A percentile compares a stretch with the other conserved stretches of the same genome.
These are phyloP conservation scores for Danio jaintianensis DNA, from an alignment of 2,797 vertebrate species.

Conservation along the genomic window DNA sequence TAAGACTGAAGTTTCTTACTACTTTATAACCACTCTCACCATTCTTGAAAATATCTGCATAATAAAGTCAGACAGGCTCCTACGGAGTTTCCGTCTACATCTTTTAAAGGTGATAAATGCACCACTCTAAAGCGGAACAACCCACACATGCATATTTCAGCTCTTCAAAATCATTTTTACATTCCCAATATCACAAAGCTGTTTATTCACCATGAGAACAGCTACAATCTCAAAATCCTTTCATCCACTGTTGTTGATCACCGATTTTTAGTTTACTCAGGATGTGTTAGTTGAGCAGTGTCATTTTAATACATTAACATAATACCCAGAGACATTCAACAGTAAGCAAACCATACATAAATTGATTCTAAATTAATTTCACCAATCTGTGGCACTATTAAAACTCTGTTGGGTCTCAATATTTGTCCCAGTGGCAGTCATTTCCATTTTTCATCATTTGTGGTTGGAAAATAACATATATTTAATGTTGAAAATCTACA, in stretches of 20 bases:
- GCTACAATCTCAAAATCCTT: slow-evolving; percentile 3
- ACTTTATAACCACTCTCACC: slow-evolving; percentile 6
- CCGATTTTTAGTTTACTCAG: neutral
- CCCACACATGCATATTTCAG: neutral
- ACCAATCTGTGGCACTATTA: neutral
- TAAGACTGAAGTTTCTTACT: neutral
- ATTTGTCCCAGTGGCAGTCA: neutral
- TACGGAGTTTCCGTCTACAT: slow-evolving; percentile 9
- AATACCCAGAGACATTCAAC: neutral
- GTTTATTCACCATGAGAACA: slow-evolving; percentile 21
- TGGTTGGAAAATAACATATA: neutral
- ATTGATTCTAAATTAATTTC: neutral
- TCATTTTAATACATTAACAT: neutral
- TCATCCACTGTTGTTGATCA: neutral
- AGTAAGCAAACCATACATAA: neutral
- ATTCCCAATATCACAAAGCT: slow-evolving; percentile 28
- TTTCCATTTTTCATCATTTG: neutral
- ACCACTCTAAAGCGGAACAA: neutral
- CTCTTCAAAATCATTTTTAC: neutral
- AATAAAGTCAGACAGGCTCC: slow-evolving; percentile 26
- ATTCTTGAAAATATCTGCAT: slow-evolving; percentile 2
- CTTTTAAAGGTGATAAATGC: slow-evolving; percentile 16
- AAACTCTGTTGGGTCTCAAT: neutral
- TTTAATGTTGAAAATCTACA: neutral
- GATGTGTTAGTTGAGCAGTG: neutral